Evolutionary conservation across 1,140 invertebrate genomes (phyloP).

Genomic region (Bombus fervidus): DNA sequence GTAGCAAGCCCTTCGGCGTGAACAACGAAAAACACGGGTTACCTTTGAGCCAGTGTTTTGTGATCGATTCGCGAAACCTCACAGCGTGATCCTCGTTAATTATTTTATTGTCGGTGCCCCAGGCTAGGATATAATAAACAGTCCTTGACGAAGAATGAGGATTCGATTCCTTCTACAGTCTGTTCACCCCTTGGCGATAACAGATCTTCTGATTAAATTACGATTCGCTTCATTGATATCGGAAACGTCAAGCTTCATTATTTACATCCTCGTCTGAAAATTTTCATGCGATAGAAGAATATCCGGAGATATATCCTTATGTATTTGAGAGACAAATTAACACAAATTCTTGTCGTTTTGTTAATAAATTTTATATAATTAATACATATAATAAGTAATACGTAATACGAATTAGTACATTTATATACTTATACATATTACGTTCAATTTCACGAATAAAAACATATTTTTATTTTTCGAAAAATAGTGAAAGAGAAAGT

Average conservation of each 20-base stretch:
- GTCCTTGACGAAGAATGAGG: neutral
- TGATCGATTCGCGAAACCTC: constrained; percentile 62
- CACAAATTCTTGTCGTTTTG: too few relatives aligned
- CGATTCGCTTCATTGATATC: neutral
- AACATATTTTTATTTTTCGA: too few relatives aligned
- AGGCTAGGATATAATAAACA: constrained; percentile 31
- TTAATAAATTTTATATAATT: too few relatives aligned
- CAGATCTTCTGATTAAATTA: neutral
- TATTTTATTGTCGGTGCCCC: constrained; percentile 57
- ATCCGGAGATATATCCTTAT: neutral
- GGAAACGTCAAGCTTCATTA: neutral
- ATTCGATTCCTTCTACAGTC: neutral
- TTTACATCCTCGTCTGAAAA: neutral
- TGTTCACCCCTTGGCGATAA: neutral
- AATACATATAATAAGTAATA: too few relatives aligned
- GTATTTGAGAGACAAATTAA: neutral
- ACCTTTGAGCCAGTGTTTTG: constrained; percentile 24
- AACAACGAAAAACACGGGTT: constrained; percentile 47
- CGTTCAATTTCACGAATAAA: too few relatives aligned
- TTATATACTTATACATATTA: too few relatives aligned
- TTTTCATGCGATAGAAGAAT: neutral
- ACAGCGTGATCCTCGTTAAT: constrained; percentile 58
- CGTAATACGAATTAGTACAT: too few relatives aligned
- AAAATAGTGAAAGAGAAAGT: too few relatives aligned
- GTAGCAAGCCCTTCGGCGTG: constrained; percentile 44